Percentiles rank a stretch among this genome's conserved stretches.
Evolutionary conservation across 2,888 invertebrate species (phyloP).

Genomic region (Axea sp.): DNA sequence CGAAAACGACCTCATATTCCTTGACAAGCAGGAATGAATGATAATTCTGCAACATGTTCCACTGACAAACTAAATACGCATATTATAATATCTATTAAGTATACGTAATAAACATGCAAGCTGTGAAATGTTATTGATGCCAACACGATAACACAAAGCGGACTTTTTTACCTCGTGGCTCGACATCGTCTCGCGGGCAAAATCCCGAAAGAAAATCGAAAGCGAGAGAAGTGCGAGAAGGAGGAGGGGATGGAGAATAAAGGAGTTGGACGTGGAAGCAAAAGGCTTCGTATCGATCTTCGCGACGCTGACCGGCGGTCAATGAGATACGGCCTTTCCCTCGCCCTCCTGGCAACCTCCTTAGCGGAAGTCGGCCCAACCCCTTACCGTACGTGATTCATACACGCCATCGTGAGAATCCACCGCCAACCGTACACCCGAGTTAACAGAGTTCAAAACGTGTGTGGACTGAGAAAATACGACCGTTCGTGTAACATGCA

Average conservation of each 20-base stretch:
- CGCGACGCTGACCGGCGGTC: constrained; percentile 76
- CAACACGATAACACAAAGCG: constrained; percentile 15
- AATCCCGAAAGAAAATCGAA: constrained; percentile 58
- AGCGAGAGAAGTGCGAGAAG: constrained; percentile 36
- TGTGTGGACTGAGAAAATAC: constrained; percentile 45
- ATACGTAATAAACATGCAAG: constrained; percentile 57
- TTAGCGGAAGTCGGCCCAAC: constrained; percentile 70
- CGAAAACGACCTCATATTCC: constrained; percentile 59
- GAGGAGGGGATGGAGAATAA: neutral
- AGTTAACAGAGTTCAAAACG: constrained; percentile 41
- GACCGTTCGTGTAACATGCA: constrained; percentile 48
- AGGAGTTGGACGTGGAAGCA: constrained; percentile 27
- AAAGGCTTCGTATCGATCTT: constrained; percentile 61
- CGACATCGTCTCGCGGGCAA: constrained; percentile 18
- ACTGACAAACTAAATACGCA: constrained; percentile 50
- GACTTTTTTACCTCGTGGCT: constrained; percentile 21
- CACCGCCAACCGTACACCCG: constrained; percentile 28
- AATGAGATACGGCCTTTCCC: constrained; percentile 78
- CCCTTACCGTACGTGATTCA: constrained; percentile 70
- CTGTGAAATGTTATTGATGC: constrained; percentile 33
- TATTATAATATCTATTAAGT: constrained; percentile 60
- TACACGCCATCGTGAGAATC: constrained; percentile 63
- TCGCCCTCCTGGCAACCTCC: constrained; percentile 68
- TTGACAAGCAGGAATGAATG: constrained; percentile 56
- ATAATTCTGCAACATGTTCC: constrained; percentile 52